A percentile compares a stretch with the other conserved stretches of the same genome.
Conservation (phyloP, 2,797 vertebrate species). For the Poeciliopsis paucimaculata region DNA sequence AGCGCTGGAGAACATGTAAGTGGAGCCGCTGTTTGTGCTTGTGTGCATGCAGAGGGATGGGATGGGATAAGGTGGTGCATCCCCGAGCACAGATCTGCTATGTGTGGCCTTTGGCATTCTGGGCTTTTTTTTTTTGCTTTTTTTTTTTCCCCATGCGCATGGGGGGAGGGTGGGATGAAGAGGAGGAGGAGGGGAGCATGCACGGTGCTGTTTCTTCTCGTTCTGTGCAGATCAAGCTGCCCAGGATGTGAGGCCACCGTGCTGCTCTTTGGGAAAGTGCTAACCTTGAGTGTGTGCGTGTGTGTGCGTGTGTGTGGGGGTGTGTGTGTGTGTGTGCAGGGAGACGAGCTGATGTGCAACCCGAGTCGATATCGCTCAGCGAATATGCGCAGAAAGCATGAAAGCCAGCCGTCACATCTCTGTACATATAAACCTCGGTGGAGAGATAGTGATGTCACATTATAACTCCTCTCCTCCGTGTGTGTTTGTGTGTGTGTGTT, state of each 20-base stretch:
- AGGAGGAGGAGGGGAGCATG: background rate
- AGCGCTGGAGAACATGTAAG: slow-evolving; percentile 89
- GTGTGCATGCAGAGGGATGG: background rate
- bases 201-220: slow-evolving; percentile 26
- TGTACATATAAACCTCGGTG: slow-evolving; percentile 54
- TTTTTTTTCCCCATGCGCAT: slow-evolving; percentile 7
- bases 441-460: slow-evolving; percentile 77
- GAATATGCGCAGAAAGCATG: slow-evolving; percentile 73
- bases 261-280: slow-evolving; percentile 45
- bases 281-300: slow-evolving; percentile 72
- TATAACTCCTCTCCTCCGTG: slow-evolving; percentile 35
- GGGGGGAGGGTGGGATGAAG: background rate
- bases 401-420: slow-evolving; percentile 68
- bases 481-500: slow-evolving; percentile 8
- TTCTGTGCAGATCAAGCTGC: slow-evolving; percentile 11
- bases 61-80: slow-evolving; percentile 23
- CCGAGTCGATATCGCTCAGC: slow-evolving; percentile 51
- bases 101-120: slow-evolving; percentile 35
- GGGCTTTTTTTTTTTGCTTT: slow-evolving; percentile 17
- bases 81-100: slow-evolving; percentile 12
- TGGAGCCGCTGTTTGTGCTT: slow-evolving; percentile 56
- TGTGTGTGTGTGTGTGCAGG: slow-evolving; percentile 33
- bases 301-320: too few relatives aligned
- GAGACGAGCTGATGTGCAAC: slow-evolving; percentile 59
- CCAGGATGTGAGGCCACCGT: slow-evolving; percentile 22